Percentiles rank a stretch among this genome's conserved stretches.
These are phyloP conservation scores for Palythoa caribaeorum DNA, from an alignment of 92 coral and sea anemone genomes.

Conservation along the genomic window DNA sequence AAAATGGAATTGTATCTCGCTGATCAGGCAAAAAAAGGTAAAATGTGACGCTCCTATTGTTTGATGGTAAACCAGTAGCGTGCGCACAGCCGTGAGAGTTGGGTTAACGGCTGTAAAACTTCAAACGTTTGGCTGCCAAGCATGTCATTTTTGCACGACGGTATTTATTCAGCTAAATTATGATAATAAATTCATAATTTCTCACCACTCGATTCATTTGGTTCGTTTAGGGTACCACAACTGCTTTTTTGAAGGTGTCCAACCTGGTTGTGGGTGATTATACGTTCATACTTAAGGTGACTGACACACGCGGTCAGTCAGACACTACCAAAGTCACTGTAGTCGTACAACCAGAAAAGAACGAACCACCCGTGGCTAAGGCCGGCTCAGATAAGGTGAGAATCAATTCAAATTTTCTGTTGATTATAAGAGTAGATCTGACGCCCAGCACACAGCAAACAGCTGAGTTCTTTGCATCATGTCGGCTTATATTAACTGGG, in stretches of 20 bases:
- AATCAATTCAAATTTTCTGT: neutral
- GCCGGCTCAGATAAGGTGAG: constrained; percentile 98
- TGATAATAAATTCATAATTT: neutral
- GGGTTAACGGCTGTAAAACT: no score
- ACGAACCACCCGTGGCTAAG: constrained; percentile 92
- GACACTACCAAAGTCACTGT: constrained; percentile 91
- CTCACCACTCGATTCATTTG: neutral
- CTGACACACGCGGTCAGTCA: constrained; percentile 94
- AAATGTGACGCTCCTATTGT: no score
- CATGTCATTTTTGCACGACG: no score
- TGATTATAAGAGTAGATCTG: neutral
- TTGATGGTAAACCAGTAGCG: no score
- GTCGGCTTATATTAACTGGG: no score
- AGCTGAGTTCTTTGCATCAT: neutral
- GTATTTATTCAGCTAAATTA: no score
- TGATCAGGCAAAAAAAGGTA: no score
- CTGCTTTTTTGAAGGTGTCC: constrained; percentile 90
- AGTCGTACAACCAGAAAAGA: constrained; percentile 98
- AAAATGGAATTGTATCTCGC: no score
- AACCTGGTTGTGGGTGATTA: constrained; percentile 98
- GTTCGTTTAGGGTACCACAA: constrained; percentile 77
- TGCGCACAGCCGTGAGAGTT: no score
- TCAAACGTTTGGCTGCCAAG: no score
- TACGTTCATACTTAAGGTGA: constrained; percentile 94
- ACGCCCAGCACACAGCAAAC: neutral